Base-by-base conservation (phyloP, 1,140 invertebrate genomes). In the Anagrus nilaparvatae region DNA sequence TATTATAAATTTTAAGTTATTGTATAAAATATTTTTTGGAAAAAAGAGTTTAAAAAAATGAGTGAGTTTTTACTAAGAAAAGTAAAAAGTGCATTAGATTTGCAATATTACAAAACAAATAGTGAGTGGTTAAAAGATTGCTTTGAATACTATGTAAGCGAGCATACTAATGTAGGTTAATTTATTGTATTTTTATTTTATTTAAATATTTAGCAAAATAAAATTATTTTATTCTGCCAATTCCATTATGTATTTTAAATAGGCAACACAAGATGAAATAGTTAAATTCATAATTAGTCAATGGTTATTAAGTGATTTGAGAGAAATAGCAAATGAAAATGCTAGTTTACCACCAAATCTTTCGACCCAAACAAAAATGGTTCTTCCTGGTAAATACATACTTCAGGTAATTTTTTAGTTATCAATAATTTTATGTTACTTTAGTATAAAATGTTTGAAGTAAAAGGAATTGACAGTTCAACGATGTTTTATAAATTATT, bases 301-400 rank as follows among this genome's bases (percentile, higher is more conserved):
- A 55, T 82, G 78, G 76, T 51, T 76, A 37, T 50, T 76, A 5
- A 63, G 71, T 35, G 77, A 83, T 63, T 63, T 83, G 20, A 53
- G 69, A 43, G 75, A 81, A 50, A 63, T 73, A 23, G 61, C 51
- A 32, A 65, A 75, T 46, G 66, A 67, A 36, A 61, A 62, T 30
- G 55, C 60, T 21, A 72, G 69, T 56, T 59, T 83, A 29, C 79
- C 79, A 14, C 49, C 42, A 4, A 67, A 73, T 53, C 42, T 79
- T 18, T 38, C 43, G 1, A 52, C 56, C 13, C 51, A 67, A 40
- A 58, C 60, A 13, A 68, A 63, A 43, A 60, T 51, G 18, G 55
- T 59, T 0, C 53, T 82, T 3, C 58, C 51, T 42, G 75, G 71
- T 17, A 67, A 50, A 48, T 80, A 71, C 59, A 70, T 68, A 37